Evolutionary conservation across 2,113 vertebrate species (phyloP).

Genomic region (Copsychus sechellarum): DNA sequence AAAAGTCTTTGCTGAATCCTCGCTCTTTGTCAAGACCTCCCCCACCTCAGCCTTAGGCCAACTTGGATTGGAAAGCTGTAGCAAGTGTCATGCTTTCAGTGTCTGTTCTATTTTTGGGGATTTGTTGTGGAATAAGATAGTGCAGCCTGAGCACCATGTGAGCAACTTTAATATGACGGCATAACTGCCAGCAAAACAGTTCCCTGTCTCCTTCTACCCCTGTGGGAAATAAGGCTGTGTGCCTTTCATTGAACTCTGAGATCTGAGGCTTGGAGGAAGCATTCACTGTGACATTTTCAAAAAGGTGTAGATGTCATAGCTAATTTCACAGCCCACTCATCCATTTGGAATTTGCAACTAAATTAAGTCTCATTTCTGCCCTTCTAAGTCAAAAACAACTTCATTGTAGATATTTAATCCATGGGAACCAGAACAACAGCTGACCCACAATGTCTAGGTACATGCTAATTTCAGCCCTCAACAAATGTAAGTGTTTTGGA

Average conservation of each 20-base stretch:
- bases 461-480: not conserved
- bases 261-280: not conserved
- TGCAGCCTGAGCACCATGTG: not conserved
- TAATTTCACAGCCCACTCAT: not conserved
- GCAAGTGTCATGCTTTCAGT: slow-evolving; percentile 11
- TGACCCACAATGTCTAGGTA: not conserved
- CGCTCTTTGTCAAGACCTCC: not conserved
- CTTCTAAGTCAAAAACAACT: not conserved
- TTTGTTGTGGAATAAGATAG: not conserved
- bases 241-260: not conserved
- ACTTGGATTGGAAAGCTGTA: not conserved
- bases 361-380: not conserved
- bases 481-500: not conserved
- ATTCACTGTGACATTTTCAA: not conserved
- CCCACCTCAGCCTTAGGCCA: not conserved
- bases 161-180: not conserved
- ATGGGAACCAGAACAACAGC: not conserved
- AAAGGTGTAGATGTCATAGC: not conserved
- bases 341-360: not conserved
- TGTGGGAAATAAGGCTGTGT: not conserved
- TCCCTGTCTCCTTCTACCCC: not conserved
- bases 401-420: not conserved
- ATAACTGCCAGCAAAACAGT: not conserved
- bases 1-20: not conserved
- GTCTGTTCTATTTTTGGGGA: not conserved